phyloP scores from a whole-genome alignment of 2,888 invertebrate species.

The Ethmia dodecea region DNA sequence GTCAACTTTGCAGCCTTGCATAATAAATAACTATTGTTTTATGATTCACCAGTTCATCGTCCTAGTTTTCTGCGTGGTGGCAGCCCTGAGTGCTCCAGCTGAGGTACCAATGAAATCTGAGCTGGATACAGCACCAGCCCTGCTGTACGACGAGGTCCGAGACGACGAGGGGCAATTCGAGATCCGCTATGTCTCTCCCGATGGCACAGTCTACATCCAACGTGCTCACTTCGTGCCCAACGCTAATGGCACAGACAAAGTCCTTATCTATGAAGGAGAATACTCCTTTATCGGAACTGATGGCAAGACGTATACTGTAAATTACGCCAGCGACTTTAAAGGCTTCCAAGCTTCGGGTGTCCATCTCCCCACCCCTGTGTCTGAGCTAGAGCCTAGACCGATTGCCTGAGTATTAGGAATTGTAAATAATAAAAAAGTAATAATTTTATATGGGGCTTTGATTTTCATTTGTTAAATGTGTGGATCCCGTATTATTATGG shows the following conservation, averaged over 20 bases:
- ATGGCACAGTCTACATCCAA: constrained; percentile 38
- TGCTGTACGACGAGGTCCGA: constrained; percentile 39
- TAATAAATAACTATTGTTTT: background rate
- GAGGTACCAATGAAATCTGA: constrained; percentile 1
- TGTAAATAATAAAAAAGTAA: too few species aligned
- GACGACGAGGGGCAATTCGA: constrained; percentile 40
- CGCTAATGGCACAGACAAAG: constrained; percentile 27
- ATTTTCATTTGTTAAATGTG: too few species aligned
- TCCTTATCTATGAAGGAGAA: constrained; percentile 37
- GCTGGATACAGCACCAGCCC: constrained; percentile 28
- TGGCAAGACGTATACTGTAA: constrained; percentile 31
- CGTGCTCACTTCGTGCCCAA: constrained; percentile 34
- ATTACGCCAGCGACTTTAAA: constrained; percentile 30
- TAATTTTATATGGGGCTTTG: too few species aligned
- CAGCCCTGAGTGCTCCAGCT: constrained; percentile 4
- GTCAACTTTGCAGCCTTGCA: too few species aligned
- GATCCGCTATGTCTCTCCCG: constrained; percentile 41
- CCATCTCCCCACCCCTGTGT: constrained; percentile 23
- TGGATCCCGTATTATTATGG: too few species aligned
- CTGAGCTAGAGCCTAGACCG: background rate
- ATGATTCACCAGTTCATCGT: constrained; percentile 6
- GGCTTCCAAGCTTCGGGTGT: constrained; percentile 29
- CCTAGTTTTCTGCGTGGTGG: constrained; percentile 7
- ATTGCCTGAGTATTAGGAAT: too few species aligned
- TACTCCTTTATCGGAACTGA: constrained; percentile 33